phyloP scores from a whole-genome alignment of 2,113 vertebrate species.

The Eulemur macaco region DNA sequence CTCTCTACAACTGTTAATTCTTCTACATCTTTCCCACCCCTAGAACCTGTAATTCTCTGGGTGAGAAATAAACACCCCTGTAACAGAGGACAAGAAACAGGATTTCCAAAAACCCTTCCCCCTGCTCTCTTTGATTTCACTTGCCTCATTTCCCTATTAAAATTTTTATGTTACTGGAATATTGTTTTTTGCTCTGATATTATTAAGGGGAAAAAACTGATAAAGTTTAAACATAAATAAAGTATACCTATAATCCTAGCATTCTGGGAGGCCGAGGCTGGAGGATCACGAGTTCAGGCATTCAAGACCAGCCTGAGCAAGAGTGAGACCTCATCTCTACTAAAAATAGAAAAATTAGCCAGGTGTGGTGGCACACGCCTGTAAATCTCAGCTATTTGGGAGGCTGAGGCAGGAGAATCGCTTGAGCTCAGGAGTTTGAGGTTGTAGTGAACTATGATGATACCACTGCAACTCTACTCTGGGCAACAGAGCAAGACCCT shows the following conservation, averaged over 20 bases:
- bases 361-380: fast-evolving
- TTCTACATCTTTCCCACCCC: not conserved
- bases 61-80: not conserved
- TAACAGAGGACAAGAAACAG: not conserved
- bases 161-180: not conserved
- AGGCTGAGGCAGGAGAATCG: too few species aligned
- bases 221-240: not conserved
- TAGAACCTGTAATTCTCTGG: not conserved
- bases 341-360: too few species aligned
- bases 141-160: not conserved
- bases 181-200: not conserved
- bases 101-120: not conserved
- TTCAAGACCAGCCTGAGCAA: too few species aligned
- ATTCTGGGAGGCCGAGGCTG: too few species aligned
- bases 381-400: too few species aligned
- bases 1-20: not conserved
- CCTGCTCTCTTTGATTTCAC: not conserved
- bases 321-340: too few species aligned
- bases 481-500: too few species aligned
- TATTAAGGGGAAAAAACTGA: not conserved
- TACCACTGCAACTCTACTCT: too few species aligned
- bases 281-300: too few species aligned
- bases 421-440: too few species aligned
- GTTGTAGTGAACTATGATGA: too few species aligned
- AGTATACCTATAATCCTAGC: too few species aligned